Evolutionary conservation across 2,888 invertebrate species (phyloP), one percentile per base, ranked within the genome.

Genomic region (Petrolisthes cinctipes): DNA sequence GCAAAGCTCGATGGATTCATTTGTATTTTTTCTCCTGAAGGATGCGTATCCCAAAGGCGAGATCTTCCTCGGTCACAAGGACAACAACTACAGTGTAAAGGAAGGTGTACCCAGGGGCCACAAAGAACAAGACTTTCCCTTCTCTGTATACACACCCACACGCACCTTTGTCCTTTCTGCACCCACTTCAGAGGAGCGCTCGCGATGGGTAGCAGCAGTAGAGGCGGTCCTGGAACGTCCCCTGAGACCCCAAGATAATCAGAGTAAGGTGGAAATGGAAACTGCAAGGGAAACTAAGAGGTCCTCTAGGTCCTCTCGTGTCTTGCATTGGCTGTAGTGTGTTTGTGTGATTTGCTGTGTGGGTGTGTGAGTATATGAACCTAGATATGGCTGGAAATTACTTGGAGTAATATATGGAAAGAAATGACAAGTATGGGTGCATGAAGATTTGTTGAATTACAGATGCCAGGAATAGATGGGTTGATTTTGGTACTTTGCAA

Each of bases 11-110:
- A 37, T 37, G 37, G 37, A 37, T 37, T 37, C 37, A 37, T 37
- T 37, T 37, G 37, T 37, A 37, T 37, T 37, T 37, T 37, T 37
- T 37, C 37, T 37, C 37, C 37, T 91, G 11, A 92, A 95, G 95
- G 97, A 97, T 92, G 96, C 97, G 4, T 96, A 96, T 93, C 97
- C 97, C 0, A 97, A 97, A 93, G 97, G 97, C 82, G 97, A 97
- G 94, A 96, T 97, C 91, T 97, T 97, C 93, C 93, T 97, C 91
- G 97, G 97, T 92, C 95, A 96, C 92, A 94, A 94, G 92, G 94
- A 95, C 90, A 96, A 96, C 92, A 96, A 96, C 1, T 97, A 95
- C 92, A 94, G 95, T 89, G 95, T 97, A 66, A 94, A 95, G 91
- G 94, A 95, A 78, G 96, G 96, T 51, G 95, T 95, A 17, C 94